Base-by-base conservation (phyloP, 2,113 vertebrate genomes). In the Alethe diademata region DNA sequence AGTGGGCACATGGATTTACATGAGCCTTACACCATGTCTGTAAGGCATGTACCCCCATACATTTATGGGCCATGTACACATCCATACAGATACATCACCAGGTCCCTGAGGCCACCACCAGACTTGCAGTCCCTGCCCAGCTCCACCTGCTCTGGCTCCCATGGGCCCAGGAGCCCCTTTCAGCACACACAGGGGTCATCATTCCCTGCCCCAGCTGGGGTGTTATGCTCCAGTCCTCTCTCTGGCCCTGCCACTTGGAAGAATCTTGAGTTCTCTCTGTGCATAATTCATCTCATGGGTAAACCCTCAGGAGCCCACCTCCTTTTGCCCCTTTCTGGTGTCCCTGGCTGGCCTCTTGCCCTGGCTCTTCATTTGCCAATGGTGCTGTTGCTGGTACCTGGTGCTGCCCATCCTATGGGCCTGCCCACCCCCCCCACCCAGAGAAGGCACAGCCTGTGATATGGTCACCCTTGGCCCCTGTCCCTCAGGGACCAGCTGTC, bases 301-400 rank as follows among this genome's bases (percentile, higher is more conserved):
- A n/a, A 9, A 26, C 4, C 8, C 14, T 74, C 17, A 45, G 11
- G 0, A 2, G 0, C 2, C 1, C 8, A 33, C 4, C 2, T 79
- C 4, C 4, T 67, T 87, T 78, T 51, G 4, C 3, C 5, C 8
- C 12, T 48, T 2, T 2, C 29, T 67, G 8, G 18, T 54, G 22
- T 6, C 24, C 23, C 24, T 53, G 33, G 6, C 5, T 70, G 11
- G 6, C 6, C 8, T 53, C 35, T 72, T 26, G 16, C 19, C 13
- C n/a, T 33, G 11, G 13, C 5, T 72, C 13, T 48, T 43, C 1
- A 1, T 16, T 48, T 80, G 28, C 11, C 1, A 0, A 17, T 25
- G 14, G 36, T 12, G 3, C 14, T 36, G 5, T 61, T 33, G 25
- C 16, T 17, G 53, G n/a, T 31, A 18, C 2, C 9, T 6, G 8